Evolutionary conservation across 2,113 vertebrate genomes (phyloP).

Genomic region (Hemichromis elongatus): DNA sequence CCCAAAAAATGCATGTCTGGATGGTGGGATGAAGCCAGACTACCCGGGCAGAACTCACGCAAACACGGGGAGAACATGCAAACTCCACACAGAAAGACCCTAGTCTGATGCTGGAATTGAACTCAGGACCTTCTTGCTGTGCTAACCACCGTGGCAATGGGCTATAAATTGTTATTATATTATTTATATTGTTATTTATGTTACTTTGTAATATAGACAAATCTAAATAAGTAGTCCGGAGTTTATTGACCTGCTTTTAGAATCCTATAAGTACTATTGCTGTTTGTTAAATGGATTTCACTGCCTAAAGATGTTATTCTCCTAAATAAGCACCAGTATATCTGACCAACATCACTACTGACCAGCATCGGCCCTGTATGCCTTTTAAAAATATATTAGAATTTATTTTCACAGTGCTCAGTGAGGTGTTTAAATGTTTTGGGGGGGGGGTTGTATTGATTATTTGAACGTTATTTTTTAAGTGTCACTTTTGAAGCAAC

Average conservation of each 20-base stretch:
- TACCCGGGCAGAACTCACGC: too few relatives aligned
- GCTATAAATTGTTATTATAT: background rate
- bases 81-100: too few relatives aligned
- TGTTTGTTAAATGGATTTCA: background rate
- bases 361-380: background rate
- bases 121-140: too few relatives aligned
- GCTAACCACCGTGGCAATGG: too few relatives aligned
- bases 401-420: accelerated
- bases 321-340: background rate
- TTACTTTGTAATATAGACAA: background rate
- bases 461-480: background rate
- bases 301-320: background rate
- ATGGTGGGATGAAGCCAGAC: too few relatives aligned
- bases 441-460: too few relatives aligned
- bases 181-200: background rate
- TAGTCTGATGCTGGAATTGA: too few relatives aligned
- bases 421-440: background rate
- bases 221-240: background rate
- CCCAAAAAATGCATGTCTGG: too few relatives aligned
- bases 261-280: background rate
- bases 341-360: background rate
- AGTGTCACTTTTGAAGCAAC: background rate
- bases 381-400: background rate
- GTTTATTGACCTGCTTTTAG: background rate
- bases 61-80: too few relatives aligned